phyloP scores from a whole-genome alignment of 1,140 invertebrate species.

The Pseudomyrmex pallidus region DNA sequence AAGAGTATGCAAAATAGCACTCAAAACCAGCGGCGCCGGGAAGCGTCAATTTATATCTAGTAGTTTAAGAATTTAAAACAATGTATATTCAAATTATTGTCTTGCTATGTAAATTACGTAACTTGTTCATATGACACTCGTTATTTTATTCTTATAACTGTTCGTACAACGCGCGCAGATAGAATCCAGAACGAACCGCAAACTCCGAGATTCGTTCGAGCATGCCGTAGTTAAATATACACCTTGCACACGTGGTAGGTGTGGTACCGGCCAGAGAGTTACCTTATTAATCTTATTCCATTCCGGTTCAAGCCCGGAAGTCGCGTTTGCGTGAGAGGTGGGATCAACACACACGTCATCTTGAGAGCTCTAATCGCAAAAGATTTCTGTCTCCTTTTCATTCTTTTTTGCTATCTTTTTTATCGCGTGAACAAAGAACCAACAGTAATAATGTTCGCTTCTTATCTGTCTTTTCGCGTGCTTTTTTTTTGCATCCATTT shows the following conservation, averaged over 20 bases:
- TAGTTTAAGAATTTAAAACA: background rate
- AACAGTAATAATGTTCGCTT: background rate
- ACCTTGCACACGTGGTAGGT: slow-evolving; percentile 47
- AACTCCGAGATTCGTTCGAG: slow-evolving; percentile 14
- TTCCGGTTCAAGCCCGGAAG: slow-evolving; percentile 52
- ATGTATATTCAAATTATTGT: background rate
- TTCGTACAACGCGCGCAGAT: background rate
- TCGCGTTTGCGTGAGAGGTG: slow-evolving; percentile 15
- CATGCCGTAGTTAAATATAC: slow-evolving; percentile 52
- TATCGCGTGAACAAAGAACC: background rate
- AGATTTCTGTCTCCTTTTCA: background rate
- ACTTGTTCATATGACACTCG: background rate
- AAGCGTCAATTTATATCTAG: background rate
- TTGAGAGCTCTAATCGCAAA: slow-evolving; percentile 19
- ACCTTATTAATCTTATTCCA: slow-evolving; percentile 53
- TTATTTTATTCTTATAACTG: background rate
- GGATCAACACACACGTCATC: slow-evolving; percentile 26
- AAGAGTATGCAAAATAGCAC: slow-evolving; percentile 13
- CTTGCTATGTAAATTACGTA: background rate
- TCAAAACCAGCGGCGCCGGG: too few relatives aligned
- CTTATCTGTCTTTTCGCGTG: background rate
- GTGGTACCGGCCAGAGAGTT: slow-evolving; percentile 7
- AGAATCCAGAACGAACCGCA: too few relatives aligned
- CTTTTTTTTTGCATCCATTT: background rate
- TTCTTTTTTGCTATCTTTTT: background rate